Base-by-base conservation (phyloP, 2,797 vertebrate genomes). In the Psittacula derbiana region DNA sequence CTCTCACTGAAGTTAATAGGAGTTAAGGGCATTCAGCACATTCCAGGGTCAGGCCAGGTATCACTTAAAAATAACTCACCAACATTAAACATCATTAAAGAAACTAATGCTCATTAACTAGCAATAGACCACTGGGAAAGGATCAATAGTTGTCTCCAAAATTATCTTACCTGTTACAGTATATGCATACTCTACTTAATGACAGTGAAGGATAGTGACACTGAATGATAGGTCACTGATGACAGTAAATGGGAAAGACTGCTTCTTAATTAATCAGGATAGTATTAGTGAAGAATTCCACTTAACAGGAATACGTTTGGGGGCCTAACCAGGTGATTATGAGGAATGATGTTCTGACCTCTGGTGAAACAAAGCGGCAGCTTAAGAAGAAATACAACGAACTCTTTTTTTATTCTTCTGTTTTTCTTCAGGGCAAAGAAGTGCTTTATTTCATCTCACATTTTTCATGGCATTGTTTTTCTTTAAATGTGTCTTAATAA, bases 41-140 rank as follows among this genome's bases (percentile, higher is more conserved):
- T 96, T 72, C 83, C 80, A 91, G 96, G 92, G 96, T 96, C 95
- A 89, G 96, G 95, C 93, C 94, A 91, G 87, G 93, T 97, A 95
- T 93, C 95, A 94, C 93, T 96, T 96, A 95, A 97, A 96, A 97
- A 96, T 96, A 96, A 95, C 94, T 95, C 95, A 95, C 86, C 93
- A 95, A 87, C 90, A 95, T 96, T 93, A 96, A 96, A 95, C 90
- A 96, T 97, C 90, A 95, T 96, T 96, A 94, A 96, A 96, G 94
- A 95, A 96, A 95, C 92, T 95, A 96, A 96, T 95, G 92, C 92
- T 96, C 95, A 97, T 95, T 96, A 97, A 94, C 95, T 87, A 94
- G 95, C 90, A 95, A 95, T 96, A 97, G 96, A 91, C 95, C 72
- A 91, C 74, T 50, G 36, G 79, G 95, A 95, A 94, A 89, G 94